Conservation (phyloP, 2,888 invertebrate genomes). For the Aromia moschata region DNA sequence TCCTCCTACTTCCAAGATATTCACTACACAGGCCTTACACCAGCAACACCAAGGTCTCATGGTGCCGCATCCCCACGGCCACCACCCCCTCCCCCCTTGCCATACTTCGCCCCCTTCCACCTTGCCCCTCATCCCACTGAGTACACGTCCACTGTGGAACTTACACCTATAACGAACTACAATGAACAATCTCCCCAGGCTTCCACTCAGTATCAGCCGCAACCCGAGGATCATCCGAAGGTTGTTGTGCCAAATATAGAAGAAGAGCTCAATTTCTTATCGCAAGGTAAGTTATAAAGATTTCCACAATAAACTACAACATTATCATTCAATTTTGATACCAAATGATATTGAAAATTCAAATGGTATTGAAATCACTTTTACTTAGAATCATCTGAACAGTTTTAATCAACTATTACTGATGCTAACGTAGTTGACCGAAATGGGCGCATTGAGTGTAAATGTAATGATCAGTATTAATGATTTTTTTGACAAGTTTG, state of each 20-base stretch:
- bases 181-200: constrained; percentile 63
- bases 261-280: constrained; percentile 85
- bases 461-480: too few relatives aligned
- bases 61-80: constrained; percentile 72
- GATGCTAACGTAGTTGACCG: too few relatives aligned
- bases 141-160: constrained; percentile 70
- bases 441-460: too few relatives aligned
- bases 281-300: constrained; percentile 68
- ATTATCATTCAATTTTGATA: too few relatives aligned
- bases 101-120: constrained; percentile 82
- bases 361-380: too few relatives aligned
- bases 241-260: constrained; percentile 90
- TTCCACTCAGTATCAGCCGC: constrained; percentile 55
- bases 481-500: too few relatives aligned
- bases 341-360: too few relatives aligned
- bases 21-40: constrained; percentile 64
- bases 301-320: too few relatives aligned
- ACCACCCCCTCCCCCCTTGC: constrained; percentile 70
- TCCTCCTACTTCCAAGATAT: constrained; percentile 75
- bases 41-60: constrained; percentile 67
- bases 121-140: constrained; percentile 66
- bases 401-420: too few relatives aligned
- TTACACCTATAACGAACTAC: constrained; percentile 70
- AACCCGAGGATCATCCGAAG: constrained; percentile 77
- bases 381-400: too few relatives aligned